Evolutionary conservation across 2,888 invertebrate genomes (phyloP).

Genomic region (Caenorhabditis sp.): DNA sequence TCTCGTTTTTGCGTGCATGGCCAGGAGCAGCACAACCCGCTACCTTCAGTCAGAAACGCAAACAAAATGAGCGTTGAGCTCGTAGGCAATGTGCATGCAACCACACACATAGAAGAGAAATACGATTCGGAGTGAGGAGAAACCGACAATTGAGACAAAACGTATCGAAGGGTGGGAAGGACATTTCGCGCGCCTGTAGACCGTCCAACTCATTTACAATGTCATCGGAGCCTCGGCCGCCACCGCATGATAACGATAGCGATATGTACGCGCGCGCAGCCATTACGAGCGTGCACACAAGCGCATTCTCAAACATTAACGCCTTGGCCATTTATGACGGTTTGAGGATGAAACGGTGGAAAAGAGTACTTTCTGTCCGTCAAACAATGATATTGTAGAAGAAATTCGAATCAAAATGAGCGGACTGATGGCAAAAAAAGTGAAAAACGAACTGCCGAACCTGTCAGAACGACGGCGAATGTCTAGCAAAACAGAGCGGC

Average conservation of each 20-base stretch:
- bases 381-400: slow-evolving; percentile 16
- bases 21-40: slow-evolving; percentile 53
- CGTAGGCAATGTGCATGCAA: slow-evolving; percentile 62
- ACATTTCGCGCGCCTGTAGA: slow-evolving; percentile 55
- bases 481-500: slow-evolving; percentile 14
- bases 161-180: slow-evolving; percentile 40
- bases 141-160: slow-evolving; percentile 44
- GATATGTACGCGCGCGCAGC: slow-evolving; percentile 36
- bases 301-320: slow-evolving; percentile 51
- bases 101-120: slow-evolving; percentile 51
- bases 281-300: slow-evolving; percentile 29
- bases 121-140: slow-evolving; percentile 49
- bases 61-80: slow-evolving; percentile 60
- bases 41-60: slow-evolving; percentile 61
- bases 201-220: slow-evolving; percentile 55
- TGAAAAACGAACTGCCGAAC: slow-evolving; percentile 18
- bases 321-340: slow-evolving; percentile 47
- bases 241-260: slow-evolving; percentile 46
- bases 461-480: slow-evolving; percentile 38
- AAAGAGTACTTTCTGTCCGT: slow-evolving; percentile 16
- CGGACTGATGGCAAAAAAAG: slow-evolving; percentile 3
- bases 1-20: slow-evolving; percentile 50
- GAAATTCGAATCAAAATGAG: slow-evolving; percentile 3
- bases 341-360: slow-evolving; percentile 13
- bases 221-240: slow-evolving; percentile 26